These are phyloP conservation scores for Chaenogobius annularis DNA, from an alignment of 2,113 vertebrate species.

Conservation along the genomic window DNA sequence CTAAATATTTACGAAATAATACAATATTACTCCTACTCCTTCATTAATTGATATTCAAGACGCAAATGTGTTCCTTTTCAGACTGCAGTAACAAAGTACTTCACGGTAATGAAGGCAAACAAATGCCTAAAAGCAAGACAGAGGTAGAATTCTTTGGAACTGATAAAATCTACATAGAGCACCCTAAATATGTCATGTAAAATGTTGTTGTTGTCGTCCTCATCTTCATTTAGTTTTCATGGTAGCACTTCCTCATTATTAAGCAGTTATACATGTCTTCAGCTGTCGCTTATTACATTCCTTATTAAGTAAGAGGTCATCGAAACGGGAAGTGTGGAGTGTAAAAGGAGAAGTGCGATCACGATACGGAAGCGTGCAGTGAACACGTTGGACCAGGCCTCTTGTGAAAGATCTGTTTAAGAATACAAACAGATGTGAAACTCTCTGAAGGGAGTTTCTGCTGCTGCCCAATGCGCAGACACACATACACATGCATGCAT, in stretches of 20 bases:
- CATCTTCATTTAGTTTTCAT: neutral
- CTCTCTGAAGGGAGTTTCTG: conserved; percentile 66
- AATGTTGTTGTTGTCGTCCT: neutral
- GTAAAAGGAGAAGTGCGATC: conserved; percentile 68
- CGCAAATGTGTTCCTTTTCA: neutral
- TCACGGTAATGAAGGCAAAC: neutral
- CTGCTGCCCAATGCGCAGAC: conserved; percentile 35
- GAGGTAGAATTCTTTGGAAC: neutral
- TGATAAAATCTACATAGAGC: neutral
- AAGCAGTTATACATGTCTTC: neutral
- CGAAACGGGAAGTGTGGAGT: conserved; percentile 69
- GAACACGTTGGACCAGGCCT: conserved; percentile 45
- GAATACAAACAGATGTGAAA: conserved; percentile 72
- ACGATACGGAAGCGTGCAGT: conserved; percentile 63
- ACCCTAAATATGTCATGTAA: neutral
- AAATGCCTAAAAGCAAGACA: neutral
- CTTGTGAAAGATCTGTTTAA: conserved; percentile 70
- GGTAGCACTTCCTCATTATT: neutral
- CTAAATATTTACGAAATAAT: no score
- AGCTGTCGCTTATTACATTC: conserved; percentile 39
- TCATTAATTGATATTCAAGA: neutral
- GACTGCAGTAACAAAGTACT: neutral
- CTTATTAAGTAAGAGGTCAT: conserved; percentile 42
- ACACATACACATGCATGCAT: neutral
- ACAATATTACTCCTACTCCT: neutral